A percentile compares a stretch with the other conserved stretches of the same genome.
Evolutionary conservation across 2,888 invertebrate species (phyloP).

Genomic region (Drosophila maculinotata): DNA sequence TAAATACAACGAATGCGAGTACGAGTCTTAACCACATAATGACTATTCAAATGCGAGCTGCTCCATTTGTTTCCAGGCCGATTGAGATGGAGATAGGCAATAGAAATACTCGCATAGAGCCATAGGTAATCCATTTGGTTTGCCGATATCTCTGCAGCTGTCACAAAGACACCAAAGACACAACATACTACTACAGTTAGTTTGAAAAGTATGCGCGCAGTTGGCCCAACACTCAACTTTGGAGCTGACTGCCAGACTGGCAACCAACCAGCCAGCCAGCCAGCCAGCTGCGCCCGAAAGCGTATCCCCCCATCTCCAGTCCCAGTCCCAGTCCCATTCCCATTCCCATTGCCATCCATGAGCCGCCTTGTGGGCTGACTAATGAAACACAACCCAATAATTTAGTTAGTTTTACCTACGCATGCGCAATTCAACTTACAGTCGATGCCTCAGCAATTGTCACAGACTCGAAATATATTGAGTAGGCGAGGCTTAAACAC

Average conservation of each 20-base stretch:
- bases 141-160: slow-evolving; percentile 73
- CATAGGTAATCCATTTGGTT: slow-evolving; percentile 75
- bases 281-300: slow-evolving; percentile 30
- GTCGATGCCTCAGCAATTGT: slow-evolving; percentile 58
- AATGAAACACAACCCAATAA: slow-evolving; percentile 78
- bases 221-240: slow-evolving; percentile 42
- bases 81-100: slow-evolving; percentile 52
- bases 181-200: slow-evolving; percentile 42
- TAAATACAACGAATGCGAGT: slow-evolving; percentile 27
- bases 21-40: slow-evolving; percentile 54
- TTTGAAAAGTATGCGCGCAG: slow-evolving; percentile 69
- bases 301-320: slow-evolving; percentile 7
- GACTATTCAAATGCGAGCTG: slow-evolving; percentile 69
- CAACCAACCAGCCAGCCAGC: slow-evolving; percentile 25
- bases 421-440: slow-evolving; percentile 72
- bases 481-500: slow-evolving; percentile 18
- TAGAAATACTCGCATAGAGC: slow-evolving; percentile 20
- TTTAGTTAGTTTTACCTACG: slow-evolving; percentile 78
- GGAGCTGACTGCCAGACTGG: no score
- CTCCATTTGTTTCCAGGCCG: slow-evolving; percentile 70
- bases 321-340: slow-evolving; percentile 2
- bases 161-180: slow-evolving; percentile 51
- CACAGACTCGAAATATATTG: slow-evolving; percentile 25
- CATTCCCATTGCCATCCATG: background rate
- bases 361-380: slow-evolving; percentile 65